Base-by-base conservation (phyloP, 1,140 invertebrate genomes). In the Drosophila simulans region DNA sequence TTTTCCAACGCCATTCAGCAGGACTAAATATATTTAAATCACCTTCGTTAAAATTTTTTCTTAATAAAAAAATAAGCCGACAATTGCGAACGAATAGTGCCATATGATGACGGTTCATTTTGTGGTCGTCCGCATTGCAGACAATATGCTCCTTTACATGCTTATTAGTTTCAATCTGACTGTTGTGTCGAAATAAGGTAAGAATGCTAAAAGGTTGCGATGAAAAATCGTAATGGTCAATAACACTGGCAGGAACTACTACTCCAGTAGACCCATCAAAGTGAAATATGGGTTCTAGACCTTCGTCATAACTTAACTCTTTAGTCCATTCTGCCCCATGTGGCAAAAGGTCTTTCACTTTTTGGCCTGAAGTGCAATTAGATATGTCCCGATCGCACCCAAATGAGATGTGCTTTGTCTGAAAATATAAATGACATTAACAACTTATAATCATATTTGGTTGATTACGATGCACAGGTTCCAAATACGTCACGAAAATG, bases 51-150 rank as follows among this genome's bases (percentile, higher is more conserved):
- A 98, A 98, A 93, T 99, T 98, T 56, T 98, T 95, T 27, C 98
- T 94, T 72, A 99, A 93, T 52, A 99, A 93, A 42, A 99, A 94
- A 75, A 99, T 98, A 71, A 99, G 93, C 12, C 98, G 96, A 92
- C 98, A 99, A 93, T 99, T 99, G 58, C 98, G 95, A 1, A 99
- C 95, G 93, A 99, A 99, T 70, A 99, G 93, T 5, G 98, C 97
- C 93, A 99, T 99, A 93, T 99, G 99, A 93, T 99, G 98, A 40
- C 99, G 95, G 93, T 99, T 99, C 97, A 99, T 98, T 94, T 98
- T 98, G 88, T 99, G 98, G 92, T 98, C 98, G 94, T 99, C 98
- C 49, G 98, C 97, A 88, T 97, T 97, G 92, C 98, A 99, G 17
- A 99, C 92, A 68, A 99, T 96, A 88, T 99, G 98, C 91, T 99